Evolutionary conservation across 2,797 vertebrate species (phyloP).

Genomic region (Sus cebifrons): DNA sequence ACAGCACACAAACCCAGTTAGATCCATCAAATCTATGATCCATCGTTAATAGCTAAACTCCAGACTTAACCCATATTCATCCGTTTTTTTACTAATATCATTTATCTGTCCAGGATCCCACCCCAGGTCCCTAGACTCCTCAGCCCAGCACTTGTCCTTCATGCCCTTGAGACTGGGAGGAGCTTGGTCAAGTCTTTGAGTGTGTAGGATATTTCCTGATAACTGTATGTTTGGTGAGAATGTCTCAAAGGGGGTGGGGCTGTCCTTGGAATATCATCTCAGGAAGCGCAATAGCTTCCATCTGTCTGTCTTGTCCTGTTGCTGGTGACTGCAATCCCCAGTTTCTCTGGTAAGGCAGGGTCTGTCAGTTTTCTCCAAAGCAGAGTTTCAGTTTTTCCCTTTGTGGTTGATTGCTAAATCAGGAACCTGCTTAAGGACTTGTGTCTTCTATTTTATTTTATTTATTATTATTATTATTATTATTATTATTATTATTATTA

Average conservation of each 20-base stretch:
- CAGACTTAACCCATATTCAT: neutral
- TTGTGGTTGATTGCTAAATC: neutral
- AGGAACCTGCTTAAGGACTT: neutral
- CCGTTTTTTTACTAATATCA: rapidly evolving
- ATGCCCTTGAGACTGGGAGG: neutral
- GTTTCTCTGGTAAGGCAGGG: neutral
- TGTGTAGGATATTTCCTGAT: neutral
- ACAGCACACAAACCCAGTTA: too few relatives aligned
- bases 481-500: too few relatives aligned
- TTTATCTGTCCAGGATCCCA: neutral
- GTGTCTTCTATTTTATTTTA: neutral
- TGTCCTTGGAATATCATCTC: neutral
- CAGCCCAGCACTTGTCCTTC: neutral
- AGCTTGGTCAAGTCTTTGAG: neutral
- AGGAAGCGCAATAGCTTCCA: neutral
- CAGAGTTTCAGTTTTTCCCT: neutral
- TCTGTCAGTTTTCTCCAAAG: neutral
- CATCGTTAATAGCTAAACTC: too few relatives aligned
- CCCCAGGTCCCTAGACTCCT: neutral
- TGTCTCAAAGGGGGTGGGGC: neutral
- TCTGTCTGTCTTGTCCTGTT: neutral
- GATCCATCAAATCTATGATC: neutral
- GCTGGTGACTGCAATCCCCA: neutral
- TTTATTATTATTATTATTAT: too few relatives aligned
- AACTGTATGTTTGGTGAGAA: neutral